Evolutionary conservation across 1,140 invertebrate species (phyloP).

Genomic region (Harlomillsia oculata): DNA sequence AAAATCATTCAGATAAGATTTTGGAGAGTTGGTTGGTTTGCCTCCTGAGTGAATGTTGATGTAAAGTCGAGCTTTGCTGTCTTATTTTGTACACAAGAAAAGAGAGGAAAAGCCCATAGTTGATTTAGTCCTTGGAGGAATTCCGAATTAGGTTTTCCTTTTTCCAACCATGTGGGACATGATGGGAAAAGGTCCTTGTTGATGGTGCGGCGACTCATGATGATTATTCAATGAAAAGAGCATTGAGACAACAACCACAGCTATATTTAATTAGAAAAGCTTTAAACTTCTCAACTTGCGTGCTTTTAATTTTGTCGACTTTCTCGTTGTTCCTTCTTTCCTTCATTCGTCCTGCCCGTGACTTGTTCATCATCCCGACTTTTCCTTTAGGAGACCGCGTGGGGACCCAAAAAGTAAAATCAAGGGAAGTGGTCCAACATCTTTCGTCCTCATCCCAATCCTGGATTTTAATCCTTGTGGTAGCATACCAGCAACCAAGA

Average conservation of each 20-base stretch:
- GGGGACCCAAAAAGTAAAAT: too few species aligned
- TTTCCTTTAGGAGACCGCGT: too few species aligned
- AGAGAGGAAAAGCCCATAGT: conserved; percentile 16
- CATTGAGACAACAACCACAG: conserved; percentile 22
- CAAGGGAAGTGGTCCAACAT: conserved; percentile 1
- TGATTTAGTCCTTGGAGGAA: conserved; percentile 14
- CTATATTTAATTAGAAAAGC: conserved; percentile 36
- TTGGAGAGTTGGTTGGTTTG: background rate
- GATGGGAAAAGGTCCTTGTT: too few species aligned
- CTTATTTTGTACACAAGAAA: conserved; percentile 5
- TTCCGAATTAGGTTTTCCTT: conserved; percentile 13
- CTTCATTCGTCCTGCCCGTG: background rate
- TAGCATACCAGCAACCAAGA: too few species aligned
- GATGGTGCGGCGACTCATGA: conserved; percentile 16
- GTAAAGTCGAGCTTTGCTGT: conserved; percentile 8
- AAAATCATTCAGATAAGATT: conserved; percentile 11
- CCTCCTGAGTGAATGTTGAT: background rate
- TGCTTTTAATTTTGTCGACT: conserved; percentile 28
- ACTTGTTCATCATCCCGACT: conserved; percentile 17
- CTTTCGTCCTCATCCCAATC: background rate
- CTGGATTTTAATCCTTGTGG: background rate
- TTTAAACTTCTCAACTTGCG: conserved; percentile 29
- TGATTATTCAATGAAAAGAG: conserved; percentile 35
- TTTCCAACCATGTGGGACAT: conserved; percentile 15
- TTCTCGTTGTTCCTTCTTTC: too few species aligned